Percentiles rank a stretch among this genome's conserved stretches.
These are phyloP conservation scores for Clepsis dumicolana DNA, from an alignment of 2,888 invertebrate genomes.

Conservation along the genomic window DNA sequence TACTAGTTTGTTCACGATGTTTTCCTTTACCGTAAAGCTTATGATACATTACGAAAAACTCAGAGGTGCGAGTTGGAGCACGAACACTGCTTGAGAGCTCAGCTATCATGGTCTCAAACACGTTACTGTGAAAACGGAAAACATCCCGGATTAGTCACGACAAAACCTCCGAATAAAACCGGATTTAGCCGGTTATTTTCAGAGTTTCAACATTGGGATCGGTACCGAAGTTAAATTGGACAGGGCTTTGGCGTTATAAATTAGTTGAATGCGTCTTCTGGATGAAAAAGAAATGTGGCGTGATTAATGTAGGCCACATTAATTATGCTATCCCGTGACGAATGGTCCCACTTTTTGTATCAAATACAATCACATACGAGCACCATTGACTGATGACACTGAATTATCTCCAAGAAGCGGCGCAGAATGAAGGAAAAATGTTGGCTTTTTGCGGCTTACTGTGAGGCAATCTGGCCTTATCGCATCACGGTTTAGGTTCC, in stretches of 20 bases:
- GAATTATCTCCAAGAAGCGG: constrained; percentile 28
- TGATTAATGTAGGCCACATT: constrained; percentile 34
- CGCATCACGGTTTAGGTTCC: constrained; percentile 7
- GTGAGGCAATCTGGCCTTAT: constrained; percentile 32
- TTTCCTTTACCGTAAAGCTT: no score
- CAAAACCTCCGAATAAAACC: constrained; percentile 13
- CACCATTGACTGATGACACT: constrained; percentile 34
- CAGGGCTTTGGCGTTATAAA: constrained; percentile 19
- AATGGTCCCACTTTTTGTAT: constrained; percentile 36
- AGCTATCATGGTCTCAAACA: constrained; percentile 23
- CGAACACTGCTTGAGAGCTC: no score
- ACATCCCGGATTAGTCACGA: constrained; percentile 19
- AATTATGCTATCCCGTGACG: constrained; percentile 26
- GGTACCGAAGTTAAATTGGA: constrained; percentile 24
- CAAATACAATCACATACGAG: constrained; percentile 26
- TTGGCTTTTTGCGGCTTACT: constrained; percentile 24
- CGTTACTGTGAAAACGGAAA: constrained; percentile 16
- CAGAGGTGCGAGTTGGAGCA: no score
- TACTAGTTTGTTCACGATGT: no score
- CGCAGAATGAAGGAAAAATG: constrained; percentile 26
- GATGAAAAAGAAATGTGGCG: constrained; percentile 11
- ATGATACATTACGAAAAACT: no score
- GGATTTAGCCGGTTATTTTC: constrained; percentile 23
- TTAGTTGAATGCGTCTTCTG: constrained; percentile 17
- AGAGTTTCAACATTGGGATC: constrained; percentile 15